A percentile compares a stretch with the other conserved stretches of the same genome.
phyloP scores from a whole-genome alignment of 2,113 vertebrate genomes.

The Hoplias malabaricus region DNA sequence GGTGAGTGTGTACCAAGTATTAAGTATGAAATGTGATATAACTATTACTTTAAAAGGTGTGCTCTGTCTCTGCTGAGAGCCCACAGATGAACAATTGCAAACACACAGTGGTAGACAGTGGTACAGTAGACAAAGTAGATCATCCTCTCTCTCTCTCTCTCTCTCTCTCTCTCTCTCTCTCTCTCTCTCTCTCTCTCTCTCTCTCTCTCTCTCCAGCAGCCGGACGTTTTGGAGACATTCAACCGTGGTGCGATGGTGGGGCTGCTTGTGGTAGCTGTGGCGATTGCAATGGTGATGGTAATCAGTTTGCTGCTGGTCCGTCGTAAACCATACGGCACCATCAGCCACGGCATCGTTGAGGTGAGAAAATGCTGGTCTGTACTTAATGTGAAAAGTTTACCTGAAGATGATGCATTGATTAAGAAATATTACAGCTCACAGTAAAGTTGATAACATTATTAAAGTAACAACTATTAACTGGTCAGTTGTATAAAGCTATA shows the following conservation, averaged over 20 bases:
- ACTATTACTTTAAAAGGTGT: neutral
- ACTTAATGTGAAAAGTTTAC: no score
- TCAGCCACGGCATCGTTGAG: slow-evolving; percentile 85
- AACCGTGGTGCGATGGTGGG: slow-evolving; percentile 86
- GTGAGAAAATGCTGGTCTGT: slow-evolving; percentile 59
- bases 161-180: neutral
- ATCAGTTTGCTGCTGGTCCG: slow-evolving; percentile 83
- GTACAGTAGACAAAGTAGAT: neutral
- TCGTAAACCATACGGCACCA: slow-evolving; percentile 83
- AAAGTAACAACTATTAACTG: no score
- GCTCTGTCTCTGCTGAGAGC: neutral
- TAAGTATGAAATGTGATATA: neutral
- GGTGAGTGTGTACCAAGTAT: slow-evolving; percentile 59
- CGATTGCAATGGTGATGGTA: slow-evolving; percentile 84
- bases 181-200: neutral
- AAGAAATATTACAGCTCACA: no score
- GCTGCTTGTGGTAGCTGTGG: slow-evolving; percentile 84
- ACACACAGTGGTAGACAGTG: neutral
- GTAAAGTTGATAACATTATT: no score
- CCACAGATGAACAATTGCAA: neutral
- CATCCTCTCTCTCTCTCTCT: slow-evolving; percentile 9
- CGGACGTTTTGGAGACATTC: slow-evolving; percentile 81
- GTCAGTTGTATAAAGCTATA: no score
- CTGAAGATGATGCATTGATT: no score
- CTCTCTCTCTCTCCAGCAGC: slow-evolving; percentile 67